These are phyloP conservation scores for Amphimallon solstitiale DNA, from an alignment of 2,888 invertebrate genomes.

Conservation along the genomic window DNA sequence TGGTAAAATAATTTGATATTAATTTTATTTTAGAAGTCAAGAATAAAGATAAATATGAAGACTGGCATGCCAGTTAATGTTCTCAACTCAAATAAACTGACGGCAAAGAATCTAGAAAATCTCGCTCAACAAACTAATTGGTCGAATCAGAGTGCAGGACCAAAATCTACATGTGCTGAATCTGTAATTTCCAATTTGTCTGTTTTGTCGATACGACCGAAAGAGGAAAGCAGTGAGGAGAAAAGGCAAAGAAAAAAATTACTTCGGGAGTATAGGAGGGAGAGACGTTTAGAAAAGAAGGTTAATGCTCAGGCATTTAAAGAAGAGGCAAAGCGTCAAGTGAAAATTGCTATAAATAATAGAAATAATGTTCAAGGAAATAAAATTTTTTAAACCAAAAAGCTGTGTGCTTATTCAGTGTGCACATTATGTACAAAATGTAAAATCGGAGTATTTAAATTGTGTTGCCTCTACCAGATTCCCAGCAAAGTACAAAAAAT, in stretches of 20 bases:
- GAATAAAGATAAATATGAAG: conserved; percentile 76
- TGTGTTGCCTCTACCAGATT: too few relatives aligned
- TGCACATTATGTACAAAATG: too few relatives aligned
- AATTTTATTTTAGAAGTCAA: conserved; percentile 59
- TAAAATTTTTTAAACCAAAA: conserved; percentile 67
- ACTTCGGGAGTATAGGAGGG: conserved; percentile 80
- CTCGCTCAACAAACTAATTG: conserved; percentile 67
- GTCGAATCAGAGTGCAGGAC: conserved; percentile 58
- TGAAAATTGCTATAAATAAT: conserved; percentile 81
- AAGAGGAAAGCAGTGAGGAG: conserved; percentile 82
- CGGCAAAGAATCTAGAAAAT: conserved; percentile 74
- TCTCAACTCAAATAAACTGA: conserved; percentile 72
- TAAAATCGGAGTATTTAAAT: too few relatives aligned
- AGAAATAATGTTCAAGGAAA: conserved; percentile 79
- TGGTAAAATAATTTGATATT: not conserved
- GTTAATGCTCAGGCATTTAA: conserved; percentile 84
- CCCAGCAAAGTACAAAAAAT: not conserved
- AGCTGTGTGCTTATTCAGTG: too few relatives aligned
- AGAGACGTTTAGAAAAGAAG: conserved; percentile 84
- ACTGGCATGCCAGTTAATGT: conserved; percentile 80
- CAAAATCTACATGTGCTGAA: conserved; percentile 70
- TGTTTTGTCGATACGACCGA: conserved; percentile 75
- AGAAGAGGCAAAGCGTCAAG: conserved; percentile 84
- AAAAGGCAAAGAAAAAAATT: conserved; percentile 80
- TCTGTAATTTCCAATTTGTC: conserved; percentile 76